Evolutionary conservation across 2,113 vertebrate species (phyloP), one percentile per base, ranked within the genome.

Genomic region (Hiodon alosoides): DNA sequence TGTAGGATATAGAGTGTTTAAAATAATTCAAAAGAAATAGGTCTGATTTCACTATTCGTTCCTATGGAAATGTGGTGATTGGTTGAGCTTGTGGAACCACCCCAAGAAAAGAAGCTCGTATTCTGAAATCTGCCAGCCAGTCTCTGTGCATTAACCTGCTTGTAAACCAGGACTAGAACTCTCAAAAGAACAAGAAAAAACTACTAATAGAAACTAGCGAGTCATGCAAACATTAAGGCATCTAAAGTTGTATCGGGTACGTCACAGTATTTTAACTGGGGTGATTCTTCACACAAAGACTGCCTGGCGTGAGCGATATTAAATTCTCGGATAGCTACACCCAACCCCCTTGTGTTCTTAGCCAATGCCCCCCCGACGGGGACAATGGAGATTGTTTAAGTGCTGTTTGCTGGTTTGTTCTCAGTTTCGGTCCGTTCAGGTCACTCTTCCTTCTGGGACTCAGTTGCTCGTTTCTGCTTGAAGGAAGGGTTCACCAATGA

Each of bases 171-270:
- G 93, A 95, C 94, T 92, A 95, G 94, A 91, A 89, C 92, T 93
- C 90, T 90, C 92, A 93, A 94, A 91, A 92, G 90, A 94, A 93
- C 90, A 91, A 91, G 88, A 91, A 91, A 92, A 93, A 90, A 31
- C 31, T 90, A 93, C 92, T 93, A 94, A 93, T 84, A 92, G 72
- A 90, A 93, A 94, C 93, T 94, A 94, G 92, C 93, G 92, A 95
- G 94, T 97, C 96, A 98, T 98, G 97, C 96, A 98, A 95, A 96
- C 95, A 95, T 97, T 98, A 98, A 99, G 96, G 96, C 97, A 98
- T 99, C 96, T 98, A 97, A 93, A 93, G 92, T 90, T 88, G 74
- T 79, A 87, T 81, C 88, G 88, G 90, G 92, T 94, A 97, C 94
- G 95, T 95, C 97, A 97, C 94, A 96, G 95, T 97, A 97, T 95